Evolutionary conservation across 2,113 vertebrate genomes (phyloP), one percentile per base, ranked within the genome.

Genomic region (Parus major): DNA sequence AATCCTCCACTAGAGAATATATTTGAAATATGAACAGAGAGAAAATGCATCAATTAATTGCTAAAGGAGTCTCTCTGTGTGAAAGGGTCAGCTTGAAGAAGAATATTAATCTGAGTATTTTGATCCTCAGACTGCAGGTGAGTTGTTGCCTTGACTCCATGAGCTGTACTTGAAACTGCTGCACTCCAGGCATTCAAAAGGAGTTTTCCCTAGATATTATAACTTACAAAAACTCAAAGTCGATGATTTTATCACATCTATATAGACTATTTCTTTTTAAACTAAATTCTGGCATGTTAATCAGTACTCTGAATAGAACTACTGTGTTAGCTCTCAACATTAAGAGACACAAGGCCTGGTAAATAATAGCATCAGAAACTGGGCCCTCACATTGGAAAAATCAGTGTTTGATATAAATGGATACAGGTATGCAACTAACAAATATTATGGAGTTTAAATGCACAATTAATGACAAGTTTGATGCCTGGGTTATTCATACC

Each of bases 111-210:
- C 78, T 89, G n/a, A 35, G 15, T 79, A 84, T 85, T 95, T 89
- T 89, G 61, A 84, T 76, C 64, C 50, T 80, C 49, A 78, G 42
- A 55, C 19, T 88, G 12, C 39, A 94, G 77, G 56, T 65, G 92
- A 95, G 25, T 50, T 39, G 15, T 82, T 79, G n/a, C 24, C 9
- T 3, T 66, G 53, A 81, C 60, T 77, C 17, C 25, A 29, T 18
- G 21, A 79, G 49, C 66, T 88, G 39, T 60, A 70, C 72, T 94
- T 95, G 77, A 91, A 88, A 93, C 77, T 84, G 68, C 84, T 65
- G 39, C 77, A 92, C 59, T 80, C 18, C 35, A 63, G 29, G 41
- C 29, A 89, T 69, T 86, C 31, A 66, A 15, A 2, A 82, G 39
- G 44, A 90, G 25, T 31, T 96, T 93, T 90, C 52, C 85, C 56